A percentile compares a stretch with the other conserved stretches of the same genome.
phyloP scores from a whole-genome alignment of 2,113 vertebrate species.

The Cariama cristata region DNA sequence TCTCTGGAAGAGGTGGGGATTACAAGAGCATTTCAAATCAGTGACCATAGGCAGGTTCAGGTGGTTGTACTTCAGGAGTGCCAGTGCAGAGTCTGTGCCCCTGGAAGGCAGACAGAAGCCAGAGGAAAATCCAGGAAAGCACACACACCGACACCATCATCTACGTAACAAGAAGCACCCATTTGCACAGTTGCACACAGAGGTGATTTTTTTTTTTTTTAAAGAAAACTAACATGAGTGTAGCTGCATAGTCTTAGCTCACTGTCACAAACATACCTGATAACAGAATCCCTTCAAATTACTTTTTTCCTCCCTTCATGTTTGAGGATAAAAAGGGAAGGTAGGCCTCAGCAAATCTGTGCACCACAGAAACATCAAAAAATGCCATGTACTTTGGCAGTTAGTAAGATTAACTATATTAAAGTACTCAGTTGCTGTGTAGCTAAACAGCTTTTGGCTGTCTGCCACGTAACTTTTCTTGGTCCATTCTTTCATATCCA shows the following conservation, averaged over 20 bases:
- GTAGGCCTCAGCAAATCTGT: background rate
- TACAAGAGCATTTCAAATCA: background rate
- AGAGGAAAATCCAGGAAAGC: background rate
- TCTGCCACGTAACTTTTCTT: background rate
- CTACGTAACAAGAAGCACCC: background rate
- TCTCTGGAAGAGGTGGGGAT: background rate
- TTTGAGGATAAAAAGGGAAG: background rate
- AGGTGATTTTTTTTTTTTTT: background rate
- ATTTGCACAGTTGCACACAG: too few species aligned
- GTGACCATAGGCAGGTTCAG: background rate
- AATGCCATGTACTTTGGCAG: rapidly evolving
- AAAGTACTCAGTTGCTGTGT: background rate
- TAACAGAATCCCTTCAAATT: background rate
- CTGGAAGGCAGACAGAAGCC: background rate
- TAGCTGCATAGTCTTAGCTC: background rate
- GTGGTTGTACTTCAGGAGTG: background rate
- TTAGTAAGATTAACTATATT: background rate
- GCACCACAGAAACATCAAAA: background rate
- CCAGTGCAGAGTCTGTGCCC: rapidly evolving
- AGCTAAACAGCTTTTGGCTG: background rate
- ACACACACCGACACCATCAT: background rate
- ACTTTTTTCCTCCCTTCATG: background rate
- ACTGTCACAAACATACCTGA: background rate
- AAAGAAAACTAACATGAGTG: background rate
- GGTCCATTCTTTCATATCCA: background rate